These are phyloP conservation scores for Lordiphosa mommai DNA, from an alignment of 1,140 invertebrate species.

Conservation along the genomic window DNA sequence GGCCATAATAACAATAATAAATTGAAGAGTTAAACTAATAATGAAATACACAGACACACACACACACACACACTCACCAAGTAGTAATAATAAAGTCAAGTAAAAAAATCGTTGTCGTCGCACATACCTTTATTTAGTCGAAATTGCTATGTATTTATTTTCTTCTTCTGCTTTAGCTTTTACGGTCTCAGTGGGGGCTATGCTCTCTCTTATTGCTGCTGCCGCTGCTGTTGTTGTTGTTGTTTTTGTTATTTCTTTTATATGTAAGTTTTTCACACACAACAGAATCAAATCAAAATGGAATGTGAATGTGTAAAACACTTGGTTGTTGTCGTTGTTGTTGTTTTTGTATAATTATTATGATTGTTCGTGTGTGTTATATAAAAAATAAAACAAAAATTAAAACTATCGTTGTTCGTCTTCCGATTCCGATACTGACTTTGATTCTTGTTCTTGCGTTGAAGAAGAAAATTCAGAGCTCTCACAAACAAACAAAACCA, in stretches of 20 bases:
- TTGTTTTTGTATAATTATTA: constrained; percentile 21
- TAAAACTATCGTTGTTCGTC: too few relatives aligned
- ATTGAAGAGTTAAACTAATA: constrained; percentile 77
- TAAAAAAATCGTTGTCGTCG: constrained; percentile 44
- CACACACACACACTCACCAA: constrained; percentile 3
- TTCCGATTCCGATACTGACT: background rate
- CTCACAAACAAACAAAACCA: background rate
- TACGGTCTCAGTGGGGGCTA: constrained; percentile 26
- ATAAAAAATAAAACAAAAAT: too few relatives aligned
- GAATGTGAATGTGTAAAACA: constrained; percentile 64
- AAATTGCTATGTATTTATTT: constrained; percentile 66
- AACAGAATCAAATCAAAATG: constrained; percentile 43
- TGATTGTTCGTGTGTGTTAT: constrained; percentile 24
- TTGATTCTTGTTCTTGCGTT: constrained; percentile 1
- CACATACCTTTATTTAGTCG: constrained; percentile 74
- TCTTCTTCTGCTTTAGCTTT: constrained; percentile 38
- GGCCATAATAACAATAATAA: constrained; percentile 68
- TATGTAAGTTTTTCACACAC: constrained; percentile 63
- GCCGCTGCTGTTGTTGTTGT: constrained; percentile 17
- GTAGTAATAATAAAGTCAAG: constrained; percentile 54
- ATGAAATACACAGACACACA: constrained; percentile 43
- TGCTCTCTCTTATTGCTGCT: constrained; percentile 26
- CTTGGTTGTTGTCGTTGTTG: constrained; percentile 13
- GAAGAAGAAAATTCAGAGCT: too few relatives aligned
- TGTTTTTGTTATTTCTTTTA: constrained; percentile 33